Base-by-base conservation (phyloP, 1,140 invertebrate genomes). In the Tetragonula clypearis region DNA sequence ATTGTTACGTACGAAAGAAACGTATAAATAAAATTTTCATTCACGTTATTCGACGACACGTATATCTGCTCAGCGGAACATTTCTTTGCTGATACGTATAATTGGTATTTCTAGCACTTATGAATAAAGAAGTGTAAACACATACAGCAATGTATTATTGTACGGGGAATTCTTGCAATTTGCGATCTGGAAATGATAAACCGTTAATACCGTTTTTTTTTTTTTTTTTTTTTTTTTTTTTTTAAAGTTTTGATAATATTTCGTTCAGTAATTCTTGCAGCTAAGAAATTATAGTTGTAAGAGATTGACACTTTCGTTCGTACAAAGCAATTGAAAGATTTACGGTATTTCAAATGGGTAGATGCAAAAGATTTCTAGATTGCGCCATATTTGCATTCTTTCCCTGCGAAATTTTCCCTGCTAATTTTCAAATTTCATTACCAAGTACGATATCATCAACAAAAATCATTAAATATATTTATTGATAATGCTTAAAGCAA, bases 21-120 rank as follows among this genome's bases (percentile, higher is more conserved):
- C 79, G 8, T 85, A 68, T 78, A 84, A 84, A 83, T 83, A 85
- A 85, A 85, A 85, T 81, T 74, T 81, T 62, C 78, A 74, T 69
- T 80, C 23, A 75, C 6, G 60, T 85, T 85, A 74, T 19, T 68
- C 58, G n/a, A 26, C 11, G 56, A 30, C 26, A 68, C 73, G 55
- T 74, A 79, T 62, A 56, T 72, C 41, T 72, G 41, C 41, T 23
- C 60, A 62, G 30, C 15, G 4, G 41, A 49, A 72, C 53, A 56
- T 85, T 53, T 5, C 71, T 55, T 3, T 82, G n/a, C 71, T 15
- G 19, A 19, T 68, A 62, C 30, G 62, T 56, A 62, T 23, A 26
- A 81, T 74, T 81, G 62, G 55, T 85, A 68, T 79, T 79, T 84
- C 68, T 79, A 62, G 68, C 15, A 72, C 72, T 41, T 79, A 79